Conservation (phyloP, 2,888 invertebrate genomes). For the Pseudoips prasinana region DNA sequence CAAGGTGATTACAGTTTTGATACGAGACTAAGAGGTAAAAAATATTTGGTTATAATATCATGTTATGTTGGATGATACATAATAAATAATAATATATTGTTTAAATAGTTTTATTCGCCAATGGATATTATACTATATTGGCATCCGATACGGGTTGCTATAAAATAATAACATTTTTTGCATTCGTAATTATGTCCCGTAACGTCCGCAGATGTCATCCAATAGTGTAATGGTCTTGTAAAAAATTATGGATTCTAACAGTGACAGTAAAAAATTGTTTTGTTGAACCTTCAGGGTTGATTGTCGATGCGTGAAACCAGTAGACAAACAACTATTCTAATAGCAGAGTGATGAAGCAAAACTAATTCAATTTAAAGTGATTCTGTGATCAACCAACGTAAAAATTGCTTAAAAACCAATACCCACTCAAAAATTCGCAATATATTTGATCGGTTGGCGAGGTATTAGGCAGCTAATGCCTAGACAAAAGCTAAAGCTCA, state of each 20-base stretch:
- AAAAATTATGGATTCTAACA: conserved; percentile 21
- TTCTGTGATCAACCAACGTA: too few relatives aligned
- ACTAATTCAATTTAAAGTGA: too few relatives aligned
- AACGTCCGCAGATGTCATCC: conserved; percentile 45
- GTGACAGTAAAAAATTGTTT: conserved; percentile 25
- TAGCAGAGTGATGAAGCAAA: background rate
- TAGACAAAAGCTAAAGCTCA: too few relatives aligned
- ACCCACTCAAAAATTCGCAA: too few relatives aligned
- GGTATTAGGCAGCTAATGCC: too few relatives aligned
- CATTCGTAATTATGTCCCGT: conserved; percentile 41
- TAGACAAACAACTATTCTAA: background rate
- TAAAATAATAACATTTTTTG: conserved; percentile 40
- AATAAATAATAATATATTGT: conserved; percentile 3
- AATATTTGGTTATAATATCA: conserved; percentile 12
- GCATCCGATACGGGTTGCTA: conserved; percentile 11
- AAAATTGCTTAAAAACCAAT: too few relatives aligned
- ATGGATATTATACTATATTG: conserved; percentile 23
- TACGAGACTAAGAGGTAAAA: conserved; percentile 30
- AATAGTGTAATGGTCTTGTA: conserved; percentile 27
- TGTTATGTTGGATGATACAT: conserved; percentile 8
- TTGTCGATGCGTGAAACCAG: conserved; percentile 11
- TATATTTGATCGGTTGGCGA: too few relatives aligned
- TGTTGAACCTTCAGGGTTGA: conserved; percentile 13
- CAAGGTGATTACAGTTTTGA: conserved; percentile 45
- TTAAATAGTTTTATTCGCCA: background rate